Evolutionary conservation across 2,888 invertebrate genomes (phyloP), one percentile per base, ranked within the genome.

Genomic region (Dysmachus trigonus): DNA sequence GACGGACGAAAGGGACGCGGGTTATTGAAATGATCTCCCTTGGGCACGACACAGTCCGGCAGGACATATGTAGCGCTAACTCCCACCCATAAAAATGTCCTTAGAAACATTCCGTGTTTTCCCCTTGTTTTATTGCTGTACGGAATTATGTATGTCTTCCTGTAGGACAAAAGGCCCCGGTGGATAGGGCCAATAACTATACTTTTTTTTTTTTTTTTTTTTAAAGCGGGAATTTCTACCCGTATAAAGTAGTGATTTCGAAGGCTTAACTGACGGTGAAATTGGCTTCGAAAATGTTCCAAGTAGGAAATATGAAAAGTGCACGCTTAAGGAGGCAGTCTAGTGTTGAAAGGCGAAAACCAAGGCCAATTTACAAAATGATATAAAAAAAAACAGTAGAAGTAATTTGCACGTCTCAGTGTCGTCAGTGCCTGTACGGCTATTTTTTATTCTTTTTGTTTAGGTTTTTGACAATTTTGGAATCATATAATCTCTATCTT

Each of bases 1-100:
- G n/a, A n/a, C n/a, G 10, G 62, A 2, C 27, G 27, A 3, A 62
- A 73, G 15, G 73, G n/a, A 73, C 33, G 27, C 8, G 38, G 38
- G 76, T 76, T 76, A 76, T 76, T 76, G 76, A 76, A 76, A 76
- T 76, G 76, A 76, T 38, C 76, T 38, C 33, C 38, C 22, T 13
- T 76, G 22, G 35, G 38, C 41, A 35, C 76, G 22, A 22, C n/a
- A 33, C 73, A 13, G 33, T 33, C 33, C 33, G 18, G 22, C 76
- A 22, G 35, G 76, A 35, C 76, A 76, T 31, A 76, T 35, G 35
- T 35, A 35, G 38, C 33, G 38, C 33, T 22, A 38, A 22, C 33
- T 38, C 38, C 76, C 38, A 76, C 18, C 38, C 76, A 33, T 76
- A 76, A 38, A 31, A 76, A 76, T 76, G 18, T 76, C 76, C 76